Conservation (phyloP, 1,140 invertebrate genomes). For the Hypsibius dujardini region DNA sequence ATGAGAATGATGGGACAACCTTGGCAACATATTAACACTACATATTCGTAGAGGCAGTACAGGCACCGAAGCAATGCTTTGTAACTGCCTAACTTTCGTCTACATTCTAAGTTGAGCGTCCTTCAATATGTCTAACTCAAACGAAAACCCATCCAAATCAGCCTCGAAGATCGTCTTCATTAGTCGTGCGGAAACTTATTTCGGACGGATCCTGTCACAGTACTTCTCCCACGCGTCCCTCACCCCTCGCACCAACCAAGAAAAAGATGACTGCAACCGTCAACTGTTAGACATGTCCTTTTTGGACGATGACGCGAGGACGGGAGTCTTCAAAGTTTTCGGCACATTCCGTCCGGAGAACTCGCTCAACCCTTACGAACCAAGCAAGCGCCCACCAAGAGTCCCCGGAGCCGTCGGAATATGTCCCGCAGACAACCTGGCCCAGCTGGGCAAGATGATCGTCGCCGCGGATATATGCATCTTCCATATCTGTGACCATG, state of each 20-base stretch:
- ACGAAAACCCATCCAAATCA: too few relatives aligned
- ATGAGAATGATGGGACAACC: too few relatives aligned
- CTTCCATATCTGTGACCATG: neutral
- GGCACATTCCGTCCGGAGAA: neutral
- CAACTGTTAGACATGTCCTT: constrained; percentile 2
- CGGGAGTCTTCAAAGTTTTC: neutral
- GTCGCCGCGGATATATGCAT: neutral
- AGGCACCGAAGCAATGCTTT: too few relatives aligned
- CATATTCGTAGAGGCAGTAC: too few relatives aligned
- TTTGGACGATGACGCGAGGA: neutral
- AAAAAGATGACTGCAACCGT: neutral
- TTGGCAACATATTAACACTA: too few relatives aligned
- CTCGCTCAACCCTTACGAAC: neutral
- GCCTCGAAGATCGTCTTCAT: neutral
- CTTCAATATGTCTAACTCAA: too few relatives aligned
- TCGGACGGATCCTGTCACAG: neutral
- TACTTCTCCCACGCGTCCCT: neutral
- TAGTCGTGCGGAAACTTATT: neutral
- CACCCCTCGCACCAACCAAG: neutral
- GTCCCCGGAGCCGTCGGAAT: neutral
- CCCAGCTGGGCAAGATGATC: neutral
- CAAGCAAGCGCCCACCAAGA: neutral
- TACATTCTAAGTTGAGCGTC: too few relatives aligned
- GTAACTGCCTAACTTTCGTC: too few relatives aligned
- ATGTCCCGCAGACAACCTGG: neutral